Percentiles rank a stretch among this genome's conserved stretches.
Evolutionary conservation across 2,797 vertebrate genomes (phyloP).

Genomic region (Zonotrichia albicollis): DNA sequence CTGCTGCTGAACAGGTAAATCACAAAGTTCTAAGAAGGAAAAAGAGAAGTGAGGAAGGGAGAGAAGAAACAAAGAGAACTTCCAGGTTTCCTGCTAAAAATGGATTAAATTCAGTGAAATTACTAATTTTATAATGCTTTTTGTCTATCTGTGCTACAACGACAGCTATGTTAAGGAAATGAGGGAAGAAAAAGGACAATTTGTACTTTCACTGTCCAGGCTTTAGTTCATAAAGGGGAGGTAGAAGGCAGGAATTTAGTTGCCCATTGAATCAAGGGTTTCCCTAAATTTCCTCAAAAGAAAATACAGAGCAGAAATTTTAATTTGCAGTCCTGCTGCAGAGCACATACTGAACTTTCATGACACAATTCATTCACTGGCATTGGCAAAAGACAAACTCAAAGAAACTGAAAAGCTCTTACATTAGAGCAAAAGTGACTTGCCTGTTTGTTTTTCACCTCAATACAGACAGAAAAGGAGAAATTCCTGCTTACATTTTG

Average conservation of each 20-base stretch:
- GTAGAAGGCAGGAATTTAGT: background rate
- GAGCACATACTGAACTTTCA: background rate
- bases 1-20: background rate
- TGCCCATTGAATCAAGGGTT: background rate
- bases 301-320: background rate
- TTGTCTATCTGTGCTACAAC: background rate
- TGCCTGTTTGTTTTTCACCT: background rate
- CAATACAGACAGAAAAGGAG: background rate
- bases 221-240: background rate
- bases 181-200: background rate
- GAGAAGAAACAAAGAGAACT: background rate
- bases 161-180: background rate
- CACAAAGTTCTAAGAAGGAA: background rate
- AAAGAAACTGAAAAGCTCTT: background rate
- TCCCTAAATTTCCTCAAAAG: background rate
- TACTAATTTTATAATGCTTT: background rate
- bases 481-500: background rate
- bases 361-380: background rate
- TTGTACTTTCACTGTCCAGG: background rate
- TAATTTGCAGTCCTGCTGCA: background rate
- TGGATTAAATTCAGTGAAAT: background rate
- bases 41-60: rapidly evolving
- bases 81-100: background rate
- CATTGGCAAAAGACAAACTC: background rate
- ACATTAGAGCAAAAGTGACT: background rate